Evolutionary conservation across 2,797 vertebrate species (phyloP), one percentile per base, ranked within the genome.

Genomic region (Neoniphon sammara): DNA sequence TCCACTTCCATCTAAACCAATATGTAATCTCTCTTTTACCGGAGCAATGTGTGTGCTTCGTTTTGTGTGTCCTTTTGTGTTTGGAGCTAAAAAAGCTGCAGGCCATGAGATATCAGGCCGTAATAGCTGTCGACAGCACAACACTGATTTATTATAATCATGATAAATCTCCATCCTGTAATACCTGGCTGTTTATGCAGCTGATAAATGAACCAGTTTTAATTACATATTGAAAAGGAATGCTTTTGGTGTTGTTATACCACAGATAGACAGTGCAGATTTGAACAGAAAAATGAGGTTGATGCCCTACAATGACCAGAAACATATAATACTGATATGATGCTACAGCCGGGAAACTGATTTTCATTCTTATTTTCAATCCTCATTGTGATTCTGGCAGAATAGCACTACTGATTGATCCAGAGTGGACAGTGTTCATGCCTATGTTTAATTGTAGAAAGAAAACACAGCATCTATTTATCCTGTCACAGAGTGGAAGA

Each of bases 221-320:
- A 92, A 91, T 92, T 87, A 83, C 80, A 86, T 89, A 89, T 89
- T 82, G 85, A 85, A 87, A 87, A 49, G 25, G 23, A 61, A 39
- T 79, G 59, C 70, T 80, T 70, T 77, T 63, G 46, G 36, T 79
- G 67, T 73, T 39, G 77, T 82, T 57, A 68, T 59, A n/a, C 52
- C n/a, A 49, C 39, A 69, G 61, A 64, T 11, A 73, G 60, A 11
- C 61, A 12, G 47, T 49, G 39, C 59, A 72, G 66, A 56, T 30
- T 23, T 65, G 55, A 34, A 73, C 71, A 63, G 54, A 15, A 57
- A 58, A 47, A 74, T 66, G 56, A 75, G 63, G 30, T 42, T 50
- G 46, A 68, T 52, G 55, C 68, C 75, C 58, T 60, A 21, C 39
- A 54, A 23, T 47, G 73, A 31, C 15, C 7, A 18, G 42, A 44